Percentiles rank a stretch among this genome's conserved stretches.
These are phyloP conservation scores for Drosophila antonietae DNA, from an alignment of 2,888 invertebrate species.

Conservation along the genomic window DNA sequence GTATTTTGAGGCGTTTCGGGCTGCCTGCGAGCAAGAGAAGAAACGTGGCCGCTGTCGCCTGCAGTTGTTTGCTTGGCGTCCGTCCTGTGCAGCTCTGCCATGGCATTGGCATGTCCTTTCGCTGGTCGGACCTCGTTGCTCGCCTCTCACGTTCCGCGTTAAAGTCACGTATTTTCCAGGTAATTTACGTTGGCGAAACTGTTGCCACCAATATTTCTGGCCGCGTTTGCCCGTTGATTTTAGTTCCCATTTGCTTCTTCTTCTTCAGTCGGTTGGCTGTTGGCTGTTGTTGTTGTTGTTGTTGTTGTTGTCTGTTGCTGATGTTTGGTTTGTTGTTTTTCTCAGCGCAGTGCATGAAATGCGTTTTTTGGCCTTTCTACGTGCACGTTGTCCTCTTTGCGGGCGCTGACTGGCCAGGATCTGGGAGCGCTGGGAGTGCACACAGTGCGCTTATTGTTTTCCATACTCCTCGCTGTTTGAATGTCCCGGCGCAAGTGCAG, in stretches of 20 bases:
- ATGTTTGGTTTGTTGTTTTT: constrained; percentile 8
- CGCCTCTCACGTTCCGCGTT: constrained; percentile 65
- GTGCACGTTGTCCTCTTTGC: constrained; percentile 64
- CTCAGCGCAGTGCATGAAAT: constrained; percentile 57
- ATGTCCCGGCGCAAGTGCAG: constrained; percentile 64
- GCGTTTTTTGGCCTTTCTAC: constrained; percentile 80
- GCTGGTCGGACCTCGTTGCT: constrained; percentile 35
- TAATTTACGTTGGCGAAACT: constrained; percentile 83
- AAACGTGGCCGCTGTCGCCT: constrained; percentile 34
- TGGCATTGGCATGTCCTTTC: constrained; percentile 46
- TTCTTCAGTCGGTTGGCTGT: constrained; percentile 10
- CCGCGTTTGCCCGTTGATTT: constrained; percentile 63
- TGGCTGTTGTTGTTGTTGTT: constrained; percentile 23
- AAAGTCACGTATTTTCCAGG: constrained; percentile 84
- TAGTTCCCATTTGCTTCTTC: constrained; percentile 33
- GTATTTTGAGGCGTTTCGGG: constrained; percentile 31
- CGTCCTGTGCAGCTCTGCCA: constrained; percentile 32
- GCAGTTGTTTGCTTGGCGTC: constrained; percentile 56
- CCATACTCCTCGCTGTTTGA: constrained; percentile 25
- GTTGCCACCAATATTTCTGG: constrained; percentile 80
- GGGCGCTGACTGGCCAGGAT: not conserved
- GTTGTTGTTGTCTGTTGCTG: constrained; percentile 13
- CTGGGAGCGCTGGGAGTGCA: not conserved
- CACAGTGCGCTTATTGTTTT: constrained; percentile 69
- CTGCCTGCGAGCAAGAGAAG: constrained; percentile 27